phyloP scores from a whole-genome alignment of 2,797 vertebrate species.

The Gobionotothen gibberifrons region DNA sequence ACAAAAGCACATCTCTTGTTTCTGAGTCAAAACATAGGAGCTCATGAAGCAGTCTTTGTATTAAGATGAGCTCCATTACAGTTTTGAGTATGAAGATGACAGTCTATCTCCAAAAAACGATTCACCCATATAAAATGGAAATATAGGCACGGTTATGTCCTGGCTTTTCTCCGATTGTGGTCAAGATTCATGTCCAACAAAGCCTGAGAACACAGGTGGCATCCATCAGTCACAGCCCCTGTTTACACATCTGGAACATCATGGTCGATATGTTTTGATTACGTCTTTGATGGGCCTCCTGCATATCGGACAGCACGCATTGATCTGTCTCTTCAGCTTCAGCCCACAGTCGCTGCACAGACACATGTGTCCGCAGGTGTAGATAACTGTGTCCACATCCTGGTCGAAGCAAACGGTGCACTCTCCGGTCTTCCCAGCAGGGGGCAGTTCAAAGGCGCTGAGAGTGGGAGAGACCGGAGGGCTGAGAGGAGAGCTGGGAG shows the following conservation, averaged over 20 bases:
- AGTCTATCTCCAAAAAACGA: constrained; percentile 41
- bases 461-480: constrained; percentile 90
- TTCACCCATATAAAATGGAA: constrained; percentile 38
- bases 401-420: constrained; percentile 98
- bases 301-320: constrained; percentile 97
- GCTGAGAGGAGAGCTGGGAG: constrained; percentile 96
- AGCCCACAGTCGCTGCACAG: constrained; percentile 96
- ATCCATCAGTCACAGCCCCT: constrained; percentile 32
- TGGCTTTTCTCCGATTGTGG: constrained; percentile 48
- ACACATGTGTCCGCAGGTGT: constrained; percentile 99
- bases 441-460: constrained; percentile 83
- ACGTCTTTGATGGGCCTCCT: constrained; percentile 97
- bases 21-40: constrained; percentile 38
- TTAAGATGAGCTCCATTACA: constrained; percentile 30
- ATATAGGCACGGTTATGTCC: constrained; percentile 72
- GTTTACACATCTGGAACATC: constrained; percentile 58
- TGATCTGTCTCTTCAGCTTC: constrained; percentile 95
- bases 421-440: constrained; percentile 90
- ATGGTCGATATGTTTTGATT: constrained; percentile 97
- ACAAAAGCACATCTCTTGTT: constrained; percentile 26
- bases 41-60: constrained; percentile 37
- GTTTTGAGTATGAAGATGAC: constrained; percentile 19
- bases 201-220: constrained; percentile 69
- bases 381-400: constrained; percentile 98
- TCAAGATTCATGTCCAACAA: constrained; percentile 36